Base-by-base conservation (phyloP, 2,888 invertebrate genomes). In the Drepana falcataria region DNA sequence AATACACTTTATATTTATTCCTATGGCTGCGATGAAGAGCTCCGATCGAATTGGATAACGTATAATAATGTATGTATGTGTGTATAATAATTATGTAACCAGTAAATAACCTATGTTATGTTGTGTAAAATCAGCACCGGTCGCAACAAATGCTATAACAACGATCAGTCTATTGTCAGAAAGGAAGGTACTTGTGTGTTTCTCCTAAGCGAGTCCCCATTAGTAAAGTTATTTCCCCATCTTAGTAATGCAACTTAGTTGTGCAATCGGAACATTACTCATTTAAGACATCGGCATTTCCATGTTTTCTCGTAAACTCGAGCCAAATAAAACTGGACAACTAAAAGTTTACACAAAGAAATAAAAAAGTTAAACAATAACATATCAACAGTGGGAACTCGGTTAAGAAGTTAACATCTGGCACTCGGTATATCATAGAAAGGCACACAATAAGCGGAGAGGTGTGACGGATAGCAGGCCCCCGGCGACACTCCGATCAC, bases 91-190 rank as follows among this genome's bases (percentile, higher is more conserved):
- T 86, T 83, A 83, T 89, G 86, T 88, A 88, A 87, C 85, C 89
- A 87, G 90, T 91, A 91, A 89, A 90, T 90, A 91, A 88, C 82
- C 87, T 90, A 90, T 87, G 77, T 79, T 77, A 78, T 83, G 79
- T 84, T 77, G 72, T 82, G 77, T 87, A 87, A 88, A 90, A 89
- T 82, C 84, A 91, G 91, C 91, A 91, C 91, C 91, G 88, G 87
- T 89, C 73, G 89, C 88, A 89, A 89, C 88, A 82, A 86, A 89
- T 85, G 89, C 87, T 85, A 81, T 73, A 91, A 89, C 86, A 89
- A 89, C 87, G 71, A 87, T 91, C 90, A 91, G 90, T 91, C 90
- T 91, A 91, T 90, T 90, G 90, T 89, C 84, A 85, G 81, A 88
- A 87, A 88, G 87, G 89, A 89, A 87, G 86, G 87, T 87, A 82